Evolutionary conservation across 2,797 vertebrate genomes (phyloP).

Genomic region (Intellagama lesueurii): DNA sequence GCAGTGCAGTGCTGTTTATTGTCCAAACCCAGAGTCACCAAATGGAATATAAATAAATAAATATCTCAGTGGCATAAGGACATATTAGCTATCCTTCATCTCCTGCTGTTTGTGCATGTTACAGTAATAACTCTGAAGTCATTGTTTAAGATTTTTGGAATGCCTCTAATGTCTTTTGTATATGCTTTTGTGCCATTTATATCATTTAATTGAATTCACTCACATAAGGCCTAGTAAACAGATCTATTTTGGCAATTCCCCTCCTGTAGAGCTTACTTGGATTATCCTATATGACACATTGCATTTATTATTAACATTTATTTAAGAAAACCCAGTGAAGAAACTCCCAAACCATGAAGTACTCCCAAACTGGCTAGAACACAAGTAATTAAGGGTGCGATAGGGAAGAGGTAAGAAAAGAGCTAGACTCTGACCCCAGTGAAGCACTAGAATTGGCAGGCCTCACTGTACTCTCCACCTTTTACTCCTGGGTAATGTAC

Average conservation of each 20-base stretch:
- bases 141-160: not conserved
- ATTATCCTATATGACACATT: not conserved
- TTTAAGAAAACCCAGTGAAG: not conserved
- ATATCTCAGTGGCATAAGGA: not conserved
- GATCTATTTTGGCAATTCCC: not conserved
- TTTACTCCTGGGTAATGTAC: not conserved
- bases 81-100: not conserved
- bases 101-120: not conserved
- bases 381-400: not conserved
- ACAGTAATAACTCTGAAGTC: not conserved
- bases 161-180: not conserved
- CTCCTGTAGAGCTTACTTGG: not conserved
- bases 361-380: not conserved
- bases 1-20: not conserved
- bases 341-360: not conserved
- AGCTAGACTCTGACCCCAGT: too few relatives aligned
- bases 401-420: not conserved
- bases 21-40: not conserved
- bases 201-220: conserved; percentile 11
- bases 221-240: not conserved
- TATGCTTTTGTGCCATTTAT: not conserved
- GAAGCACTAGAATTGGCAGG: not conserved
- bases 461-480: not conserved
- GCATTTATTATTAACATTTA: not conserved
- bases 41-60: not conserved